Conservation (phyloP, 1,140 invertebrate species). For the Kradibia gibbosae region DNA sequence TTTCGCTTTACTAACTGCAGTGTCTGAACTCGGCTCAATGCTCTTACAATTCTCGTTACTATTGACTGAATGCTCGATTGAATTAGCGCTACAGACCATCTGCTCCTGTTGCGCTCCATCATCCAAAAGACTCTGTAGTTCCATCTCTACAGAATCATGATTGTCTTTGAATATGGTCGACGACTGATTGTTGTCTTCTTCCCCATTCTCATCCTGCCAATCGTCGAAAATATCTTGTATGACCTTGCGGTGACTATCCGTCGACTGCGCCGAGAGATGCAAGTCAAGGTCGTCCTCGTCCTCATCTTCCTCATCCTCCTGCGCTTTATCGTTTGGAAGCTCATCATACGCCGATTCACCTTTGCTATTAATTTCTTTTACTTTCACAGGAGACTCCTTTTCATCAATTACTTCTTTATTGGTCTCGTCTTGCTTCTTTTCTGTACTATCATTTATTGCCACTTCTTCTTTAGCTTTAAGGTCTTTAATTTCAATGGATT, state of each 20-base stretch:
- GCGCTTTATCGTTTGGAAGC: neutral
- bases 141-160: slow-evolving; percentile 66
- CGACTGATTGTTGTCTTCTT: slow-evolving; percentile 59
- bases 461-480: neutral
- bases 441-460: neutral
- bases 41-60: slow-evolving; percentile 13
- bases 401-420: neutral
- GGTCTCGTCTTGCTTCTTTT: neutral
- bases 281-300: slow-evolving; percentile 32
- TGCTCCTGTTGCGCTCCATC: slow-evolving; percentile 53
- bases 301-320: neutral
- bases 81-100: neutral
- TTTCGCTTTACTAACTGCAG: neutral
- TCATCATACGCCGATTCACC: neutral
- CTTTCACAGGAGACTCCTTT: neutral
- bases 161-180: slow-evolving; percentile 50
- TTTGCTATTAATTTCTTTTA: neutral
- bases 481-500: neutral
- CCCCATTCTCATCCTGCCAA: slow-evolving; percentile 67
- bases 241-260: slow-evolving; percentile 63
- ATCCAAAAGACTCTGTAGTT: slow-evolving; percentile 67
- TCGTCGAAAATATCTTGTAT: slow-evolving; percentile 71
- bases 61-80: neutral
- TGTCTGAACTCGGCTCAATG: neutral
- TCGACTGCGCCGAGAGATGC: slow-evolving; percentile 40